Percentiles rank a stretch among this genome's conserved stretches.
These are phyloP conservation scores for Motacilla alba DNA, from an alignment of 2,113 vertebrate genomes.

Conservation along the genomic window DNA sequence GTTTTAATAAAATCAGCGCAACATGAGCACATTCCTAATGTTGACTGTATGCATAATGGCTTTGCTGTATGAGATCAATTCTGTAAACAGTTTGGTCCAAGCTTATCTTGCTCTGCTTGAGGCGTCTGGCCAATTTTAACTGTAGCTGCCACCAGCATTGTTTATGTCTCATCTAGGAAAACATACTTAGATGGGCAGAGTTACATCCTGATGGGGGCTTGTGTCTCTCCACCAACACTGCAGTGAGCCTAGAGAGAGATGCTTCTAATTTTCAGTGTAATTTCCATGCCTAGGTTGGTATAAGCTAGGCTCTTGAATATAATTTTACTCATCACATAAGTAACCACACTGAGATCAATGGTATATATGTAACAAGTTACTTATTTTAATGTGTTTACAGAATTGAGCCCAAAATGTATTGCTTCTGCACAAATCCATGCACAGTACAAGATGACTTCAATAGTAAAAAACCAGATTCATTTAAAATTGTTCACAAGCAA, in stretches of 20 bases:
- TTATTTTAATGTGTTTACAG: constrained; percentile 28
- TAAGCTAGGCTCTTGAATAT: background rate
- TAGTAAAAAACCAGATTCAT: background rate
- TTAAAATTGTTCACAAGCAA: background rate
- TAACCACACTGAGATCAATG: background rate
- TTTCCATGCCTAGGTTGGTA: background rate
- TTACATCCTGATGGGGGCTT: background rate
- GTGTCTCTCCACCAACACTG: background rate
- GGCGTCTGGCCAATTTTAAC: background rate
- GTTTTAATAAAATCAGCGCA: background rate
- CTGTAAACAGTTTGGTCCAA: constrained; percentile 31
- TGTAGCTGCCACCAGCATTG: background rate
- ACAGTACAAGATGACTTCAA: background rate
- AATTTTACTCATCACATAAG: background rate
- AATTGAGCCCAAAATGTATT: constrained; percentile 31
- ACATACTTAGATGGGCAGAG: background rate
- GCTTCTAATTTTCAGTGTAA: background rate
- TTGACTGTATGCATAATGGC: constrained; percentile 24
- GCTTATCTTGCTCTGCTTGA: background rate
- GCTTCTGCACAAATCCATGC: constrained; percentile 50
- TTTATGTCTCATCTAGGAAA: background rate
- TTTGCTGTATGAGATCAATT: constrained; percentile 44
- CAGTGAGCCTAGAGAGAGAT: background rate
- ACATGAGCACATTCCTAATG: constrained; percentile 33
- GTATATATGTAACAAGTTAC: background rate